phyloP scores from a whole-genome alignment of 2,888 invertebrate genomes.

The Steinernema carpocapsae region DNA sequence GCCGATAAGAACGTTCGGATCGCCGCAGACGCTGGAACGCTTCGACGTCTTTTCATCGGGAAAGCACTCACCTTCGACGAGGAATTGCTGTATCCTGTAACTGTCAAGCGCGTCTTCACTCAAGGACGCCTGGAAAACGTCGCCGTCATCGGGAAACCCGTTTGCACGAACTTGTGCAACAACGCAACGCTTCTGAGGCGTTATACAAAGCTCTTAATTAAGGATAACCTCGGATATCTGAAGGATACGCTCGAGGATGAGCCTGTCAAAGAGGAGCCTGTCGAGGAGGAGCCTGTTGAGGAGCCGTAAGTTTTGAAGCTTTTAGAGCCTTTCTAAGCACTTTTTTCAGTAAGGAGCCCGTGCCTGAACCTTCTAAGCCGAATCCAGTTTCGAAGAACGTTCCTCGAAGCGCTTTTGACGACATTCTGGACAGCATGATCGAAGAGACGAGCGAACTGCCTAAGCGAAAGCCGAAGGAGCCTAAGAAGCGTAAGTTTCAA shows the following conservation, averaged over 20 bases:
- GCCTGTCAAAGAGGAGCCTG: too few species aligned
- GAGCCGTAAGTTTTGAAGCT: too few species aligned
- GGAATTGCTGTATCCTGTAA: conserved; percentile 4
- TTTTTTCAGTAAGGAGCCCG: too few species aligned
- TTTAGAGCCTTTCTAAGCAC: too few species aligned
- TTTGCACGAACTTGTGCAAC: background rate
- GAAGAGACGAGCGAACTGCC: background rate
- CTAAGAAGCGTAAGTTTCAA: background rate
- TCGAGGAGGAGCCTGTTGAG: too few species aligned
- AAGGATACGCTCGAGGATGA: background rate
- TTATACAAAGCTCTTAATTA: background rate
- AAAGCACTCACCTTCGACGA: background rate
- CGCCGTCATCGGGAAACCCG: background rate
- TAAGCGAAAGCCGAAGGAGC: background rate
- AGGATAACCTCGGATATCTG: background rate
- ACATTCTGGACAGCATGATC: conserved; percentile 3
- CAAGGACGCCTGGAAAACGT: conserved; percentile 17
- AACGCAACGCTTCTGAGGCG: conserved; percentile 8
- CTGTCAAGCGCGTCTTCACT: conserved; percentile 8
- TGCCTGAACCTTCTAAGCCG: background rate
- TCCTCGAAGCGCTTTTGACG: background rate
- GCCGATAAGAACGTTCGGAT: background rate
- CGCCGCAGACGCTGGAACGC: background rate
- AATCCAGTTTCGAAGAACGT: background rate
- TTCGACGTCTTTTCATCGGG: background rate